These are phyloP conservation scores for Cephus pygmeus DNA, from an alignment of 2,888 invertebrate species.

Conservation along the genomic window DNA sequence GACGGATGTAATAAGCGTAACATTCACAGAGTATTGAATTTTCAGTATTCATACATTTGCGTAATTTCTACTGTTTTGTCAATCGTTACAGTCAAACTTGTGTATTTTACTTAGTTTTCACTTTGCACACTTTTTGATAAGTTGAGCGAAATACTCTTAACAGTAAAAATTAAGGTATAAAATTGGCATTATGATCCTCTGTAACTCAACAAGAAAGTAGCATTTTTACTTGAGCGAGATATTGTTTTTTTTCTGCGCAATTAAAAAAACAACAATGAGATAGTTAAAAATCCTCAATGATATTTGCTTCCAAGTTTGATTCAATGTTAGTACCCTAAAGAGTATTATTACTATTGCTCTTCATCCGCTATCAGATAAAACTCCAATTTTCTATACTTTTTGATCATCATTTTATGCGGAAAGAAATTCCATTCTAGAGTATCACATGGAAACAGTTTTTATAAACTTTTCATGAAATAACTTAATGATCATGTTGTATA, in stretches of 20 bases:
- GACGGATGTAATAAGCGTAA: conserved; percentile 18
- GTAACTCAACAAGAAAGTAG: neutral
- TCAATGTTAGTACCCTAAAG: neutral
- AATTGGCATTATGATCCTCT: neutral
- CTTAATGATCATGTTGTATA: neutral
- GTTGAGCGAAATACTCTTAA: neutral
- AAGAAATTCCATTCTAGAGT: neutral
- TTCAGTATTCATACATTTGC: neutral
- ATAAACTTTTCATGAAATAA: neutral
- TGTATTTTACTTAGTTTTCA: neutral
- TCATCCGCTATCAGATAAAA: neutral
- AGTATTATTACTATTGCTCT: neutral
- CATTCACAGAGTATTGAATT: conserved; percentile 6
- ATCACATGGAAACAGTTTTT: neutral
- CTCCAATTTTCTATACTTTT: neutral
- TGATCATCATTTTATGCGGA: neutral
- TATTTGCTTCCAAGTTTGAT: neutral
- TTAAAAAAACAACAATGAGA: neutral
- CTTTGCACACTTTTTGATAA: neutral
- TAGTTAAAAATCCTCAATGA: no score
- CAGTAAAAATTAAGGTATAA: neutral
- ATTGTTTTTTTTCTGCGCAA: neutral
- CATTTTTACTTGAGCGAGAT: neutral
- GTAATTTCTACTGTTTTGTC: neutral
- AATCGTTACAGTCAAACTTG: neutral